These are phyloP conservation scores for Rhynchophorus ferrugineus DNA, from an alignment of 1,140 invertebrate genomes.

Conservation along the genomic window DNA sequence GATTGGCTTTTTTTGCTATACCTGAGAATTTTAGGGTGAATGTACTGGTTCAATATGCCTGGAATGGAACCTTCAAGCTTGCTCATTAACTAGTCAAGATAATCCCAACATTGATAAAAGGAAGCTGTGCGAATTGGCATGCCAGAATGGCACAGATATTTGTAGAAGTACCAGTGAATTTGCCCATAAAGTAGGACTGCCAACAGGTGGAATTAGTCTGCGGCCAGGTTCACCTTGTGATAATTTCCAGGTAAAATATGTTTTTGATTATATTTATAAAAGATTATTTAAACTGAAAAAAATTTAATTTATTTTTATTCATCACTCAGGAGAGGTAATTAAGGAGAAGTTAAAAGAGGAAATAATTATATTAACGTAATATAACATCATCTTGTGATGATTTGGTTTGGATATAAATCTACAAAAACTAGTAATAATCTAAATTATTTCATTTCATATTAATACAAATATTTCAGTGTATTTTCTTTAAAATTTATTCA, in stretches of 20 bases:
- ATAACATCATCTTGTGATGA: no score
- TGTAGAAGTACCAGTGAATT: slow-evolving; percentile 84
- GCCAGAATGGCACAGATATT: slow-evolving; percentile 78
- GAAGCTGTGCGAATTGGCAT: slow-evolving; percentile 92
- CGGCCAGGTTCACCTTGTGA: slow-evolving; percentile 94
- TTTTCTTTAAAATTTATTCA: no score
- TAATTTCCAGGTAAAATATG: slow-evolving; percentile 78
- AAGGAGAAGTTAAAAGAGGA: background rate
- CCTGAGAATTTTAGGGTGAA: slow-evolving; percentile 53
- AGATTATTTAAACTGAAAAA: no score
- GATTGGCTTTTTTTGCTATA: background rate
- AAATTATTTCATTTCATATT: no score
- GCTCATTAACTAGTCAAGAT: slow-evolving; percentile 84
- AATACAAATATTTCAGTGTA: no score
- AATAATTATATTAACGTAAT: no score
- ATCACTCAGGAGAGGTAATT: no score
- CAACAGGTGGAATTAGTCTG: slow-evolving; percentile 78
- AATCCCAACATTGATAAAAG: slow-evolving; percentile 72
- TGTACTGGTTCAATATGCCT: slow-evolving; percentile 94
- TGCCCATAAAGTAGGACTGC: slow-evolving; percentile 63
- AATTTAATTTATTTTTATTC: no score
- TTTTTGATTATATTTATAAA: background rate
- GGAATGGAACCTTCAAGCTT: slow-evolving; percentile 89
- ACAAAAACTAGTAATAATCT: no score
- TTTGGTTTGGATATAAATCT: no score